Evolutionary conservation across 2,113 vertebrate genomes (phyloP), one percentile per base, ranked within the genome.

Genomic region (Zingel zingel): DNA sequence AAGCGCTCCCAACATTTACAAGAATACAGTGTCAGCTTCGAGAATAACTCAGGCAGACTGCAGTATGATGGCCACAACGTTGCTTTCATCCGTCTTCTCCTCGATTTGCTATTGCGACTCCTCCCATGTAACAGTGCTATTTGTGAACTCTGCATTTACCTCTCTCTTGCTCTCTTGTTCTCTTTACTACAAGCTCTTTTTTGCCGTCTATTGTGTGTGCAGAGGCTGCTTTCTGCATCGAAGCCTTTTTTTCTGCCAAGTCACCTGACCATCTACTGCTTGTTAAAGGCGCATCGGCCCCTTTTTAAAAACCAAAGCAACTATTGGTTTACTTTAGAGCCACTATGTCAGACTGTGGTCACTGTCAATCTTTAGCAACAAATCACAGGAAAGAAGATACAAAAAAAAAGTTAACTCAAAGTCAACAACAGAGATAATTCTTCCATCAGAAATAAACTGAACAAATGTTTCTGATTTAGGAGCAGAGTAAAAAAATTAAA

Each of bases 1-100:
- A 94, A 93, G 90, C 94, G 54, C 96, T 95, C 93, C 95, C 95
- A 92, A 93, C 95, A 93, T 96, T 96, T 94, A 95, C 93, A 89
- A 89, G 87, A 90, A 78, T 9, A 94, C 95, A 94, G 96, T 86
- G 96, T 95, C 95, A 96, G 92, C 93, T 93, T 94, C 91, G 84
- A 87, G 74, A 94, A 93, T 93, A 75, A 36, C 58, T 85, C 76
- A 4, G 66, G 54, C 83, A 63, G 78, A 45, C 80, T 76, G 66
- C 14, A 30, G 56, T 65, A 47, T 57, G 21, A 82, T 81, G 74
- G 62, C 70, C 30, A 9, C 65, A 58, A n/a, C 48, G 13, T 50
- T 10, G 27, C 66, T 83, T 27, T 77, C 63, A 68, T 84, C 65
- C 11, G 9, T 73, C 69, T 58, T 63, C 36, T 69, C n/a, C 30